These are phyloP conservation scores for Peromyscus nudipes DNA, from an alignment of 2,797 vertebrate genomes.

Conservation along the genomic window DNA sequence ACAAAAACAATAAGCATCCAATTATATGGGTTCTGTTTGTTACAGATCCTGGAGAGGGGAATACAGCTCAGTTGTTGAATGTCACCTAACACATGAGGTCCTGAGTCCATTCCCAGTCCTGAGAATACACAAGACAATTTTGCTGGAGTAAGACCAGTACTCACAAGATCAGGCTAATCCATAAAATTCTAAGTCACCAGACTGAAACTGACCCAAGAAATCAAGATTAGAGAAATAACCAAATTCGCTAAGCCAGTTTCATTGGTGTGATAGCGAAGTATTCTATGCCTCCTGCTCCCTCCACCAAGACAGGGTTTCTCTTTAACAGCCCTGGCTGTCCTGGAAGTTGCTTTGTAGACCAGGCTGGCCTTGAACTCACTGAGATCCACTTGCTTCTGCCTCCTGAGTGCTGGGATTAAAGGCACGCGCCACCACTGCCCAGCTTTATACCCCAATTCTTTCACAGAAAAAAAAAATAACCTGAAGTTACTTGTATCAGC, in stretches of 20 bases:
- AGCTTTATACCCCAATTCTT: background rate
- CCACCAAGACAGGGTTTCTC: no score
- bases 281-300: background rate
- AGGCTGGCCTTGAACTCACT: no score
- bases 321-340: no score
- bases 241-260: background rate
- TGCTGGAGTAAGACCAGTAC: background rate
- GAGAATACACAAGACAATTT: background rate
- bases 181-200: background rate
- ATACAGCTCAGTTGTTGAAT: background rate
- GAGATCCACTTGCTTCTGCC: no score
- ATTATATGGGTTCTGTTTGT: background rate
- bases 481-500: background rate
- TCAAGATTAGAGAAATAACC: background rate
- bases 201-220: background rate
- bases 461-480: no score
- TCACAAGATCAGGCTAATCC: background rate
- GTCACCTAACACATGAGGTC: background rate
- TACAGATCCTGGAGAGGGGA: background rate
- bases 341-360: no score
- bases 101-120: background rate
- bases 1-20: background rate
- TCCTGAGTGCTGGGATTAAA: no score
- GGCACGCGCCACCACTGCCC: no score
- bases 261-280: background rate